Conservation (phyloP, 2,797 vertebrate species). For the Rallus crepitans region DNA sequence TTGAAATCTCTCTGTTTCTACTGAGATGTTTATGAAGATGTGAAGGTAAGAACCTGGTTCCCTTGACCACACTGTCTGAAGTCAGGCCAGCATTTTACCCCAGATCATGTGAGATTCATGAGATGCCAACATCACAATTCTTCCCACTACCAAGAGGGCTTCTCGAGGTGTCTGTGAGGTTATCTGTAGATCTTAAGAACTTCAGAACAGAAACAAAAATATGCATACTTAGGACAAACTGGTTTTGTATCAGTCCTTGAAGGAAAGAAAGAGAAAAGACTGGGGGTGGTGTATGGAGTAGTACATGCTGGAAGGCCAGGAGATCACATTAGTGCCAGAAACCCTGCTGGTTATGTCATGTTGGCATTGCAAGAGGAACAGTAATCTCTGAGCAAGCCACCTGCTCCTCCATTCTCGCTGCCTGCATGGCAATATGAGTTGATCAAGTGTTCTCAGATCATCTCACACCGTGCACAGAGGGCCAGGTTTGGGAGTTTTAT, state of each 20-base stretch:
- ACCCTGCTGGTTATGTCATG: not conserved
- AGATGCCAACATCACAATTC: not conserved
- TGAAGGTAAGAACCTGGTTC: not conserved
- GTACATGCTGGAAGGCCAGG: not conserved
- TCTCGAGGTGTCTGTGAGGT: not conserved
- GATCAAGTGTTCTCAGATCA: not conserved
- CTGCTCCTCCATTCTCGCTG: not conserved
- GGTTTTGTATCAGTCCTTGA: not conserved
- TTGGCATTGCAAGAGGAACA: not conserved
- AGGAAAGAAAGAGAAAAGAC: not conserved
- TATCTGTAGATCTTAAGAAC: not conserved
- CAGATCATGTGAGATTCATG: not conserved
- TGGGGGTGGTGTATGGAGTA: not conserved
- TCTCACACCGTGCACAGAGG: not conserved
- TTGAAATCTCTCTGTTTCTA: not conserved
- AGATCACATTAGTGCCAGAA: not conserved
- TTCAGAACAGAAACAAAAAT: not conserved
- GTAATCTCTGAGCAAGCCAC: not conserved
- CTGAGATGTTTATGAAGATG: not conserved
- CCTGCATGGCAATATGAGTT: rapidly evolving
- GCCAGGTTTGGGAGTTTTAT: not conserved
- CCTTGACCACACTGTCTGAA: not conserved
- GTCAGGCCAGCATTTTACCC: not conserved
- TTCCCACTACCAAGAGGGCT: not conserved
- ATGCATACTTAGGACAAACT: not conserved